phyloP scores from a whole-genome alignment of 2,113 vertebrate genomes.

The Pomatorhinus ruficollis region DNA sequence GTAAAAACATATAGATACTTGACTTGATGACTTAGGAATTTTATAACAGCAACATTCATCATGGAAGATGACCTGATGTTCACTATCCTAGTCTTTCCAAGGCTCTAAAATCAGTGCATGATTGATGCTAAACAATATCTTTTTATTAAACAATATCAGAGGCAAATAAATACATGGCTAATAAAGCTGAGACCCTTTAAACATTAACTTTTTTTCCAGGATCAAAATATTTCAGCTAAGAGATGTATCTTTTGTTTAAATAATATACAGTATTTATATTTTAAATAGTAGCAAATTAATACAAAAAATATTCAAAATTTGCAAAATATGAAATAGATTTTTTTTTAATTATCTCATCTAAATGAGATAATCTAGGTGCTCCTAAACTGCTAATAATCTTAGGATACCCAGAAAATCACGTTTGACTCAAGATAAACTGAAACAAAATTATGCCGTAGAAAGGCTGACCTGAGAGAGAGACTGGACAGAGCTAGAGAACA shows the following conservation, averaged over 20 bases:
- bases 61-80: background rate
- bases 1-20: background rate
- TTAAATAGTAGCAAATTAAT: background rate
- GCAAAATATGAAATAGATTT: background rate
- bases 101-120: background rate
- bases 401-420: background rate
- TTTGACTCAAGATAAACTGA: background rate
- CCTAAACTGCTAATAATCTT: background rate
- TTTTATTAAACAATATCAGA: background rate
- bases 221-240: background rate
- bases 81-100: background rate
- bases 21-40: background rate
- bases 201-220: background rate
- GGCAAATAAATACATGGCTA: background rate
- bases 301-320: background rate
- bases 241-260: background rate
- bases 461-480: too few species aligned
- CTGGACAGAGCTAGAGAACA: too few species aligned
- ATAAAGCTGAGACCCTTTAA: background rate
- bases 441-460: background rate
- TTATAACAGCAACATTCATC: background rate
- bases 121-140: background rate
- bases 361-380: background rate
- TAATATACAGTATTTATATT: background rate
- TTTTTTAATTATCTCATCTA: background rate